Base-by-base conservation (phyloP, 2,797 vertebrate species). In the Yasuhikotakia modesta region DNA sequence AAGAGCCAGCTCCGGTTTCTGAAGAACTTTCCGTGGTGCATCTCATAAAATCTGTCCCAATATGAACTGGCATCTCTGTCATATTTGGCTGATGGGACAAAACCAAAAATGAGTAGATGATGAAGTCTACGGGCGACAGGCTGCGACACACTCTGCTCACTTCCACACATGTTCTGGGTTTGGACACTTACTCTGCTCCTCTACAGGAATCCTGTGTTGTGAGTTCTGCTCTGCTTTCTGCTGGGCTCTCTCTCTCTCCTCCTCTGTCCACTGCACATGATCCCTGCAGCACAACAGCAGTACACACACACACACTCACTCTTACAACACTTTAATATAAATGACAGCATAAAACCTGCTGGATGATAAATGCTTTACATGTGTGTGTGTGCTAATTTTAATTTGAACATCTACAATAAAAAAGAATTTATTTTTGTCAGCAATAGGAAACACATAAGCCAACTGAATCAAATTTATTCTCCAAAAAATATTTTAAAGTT, bases 41-140 rank as follows among this genome's bases (percentile, higher is more conserved):
- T 90, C 84, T 92, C 90, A 83, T 98, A 98, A 94, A 98, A 98
- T 66, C 77, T 88, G 87, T 97, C 89, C 97, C 97, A 98, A 74
- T 95, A 96, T 76, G 90, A 91, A 85, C 85, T 89, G 78, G 96
- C 96, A 13, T 95, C 93, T 82, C 76, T 91, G 84, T 96, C 94
- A 85, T 94, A 96, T 88, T 89, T 96, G 73, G 89, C 96, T 98
- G 78, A 45, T 32, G 53, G 50, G 76, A 81, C 64, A 76, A 4
- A 61, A 69, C 65, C 80, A n/a, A n/a, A n/a, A 21, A 27, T 27
- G 27, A 27, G 27, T 27, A 27, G 27, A 27, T 98, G 80, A 45
- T 32, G 53, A 21, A 30, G n/a, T 21, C 16, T 11, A 32, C 24
- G 1, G 14, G 7, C 6, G 11, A 35, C 61, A 66, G 45, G 16